Conservation (phyloP, 2,113 vertebrate species). For the Columbina picui region DNA sequence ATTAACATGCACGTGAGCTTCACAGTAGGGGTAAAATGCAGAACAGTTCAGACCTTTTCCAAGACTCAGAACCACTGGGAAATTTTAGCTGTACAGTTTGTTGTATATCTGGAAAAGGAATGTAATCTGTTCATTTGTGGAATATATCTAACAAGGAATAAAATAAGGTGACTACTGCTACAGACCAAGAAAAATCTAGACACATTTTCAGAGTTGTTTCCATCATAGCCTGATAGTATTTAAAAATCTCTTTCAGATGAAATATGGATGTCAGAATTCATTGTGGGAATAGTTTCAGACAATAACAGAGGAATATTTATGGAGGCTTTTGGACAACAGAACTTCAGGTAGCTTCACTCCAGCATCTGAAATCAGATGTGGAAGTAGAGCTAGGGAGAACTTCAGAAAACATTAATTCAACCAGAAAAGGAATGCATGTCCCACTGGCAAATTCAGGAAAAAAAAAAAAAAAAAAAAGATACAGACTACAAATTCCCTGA, state of each 20-base stretch:
- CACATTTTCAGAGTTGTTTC: neutral
- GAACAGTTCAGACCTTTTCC: neutral
- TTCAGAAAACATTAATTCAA: neutral
- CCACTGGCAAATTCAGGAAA: neutral
- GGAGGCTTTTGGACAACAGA: neutral
- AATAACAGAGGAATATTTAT: neutral
- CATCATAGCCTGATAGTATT: neutral
- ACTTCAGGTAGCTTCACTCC: neutral
- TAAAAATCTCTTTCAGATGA: neutral
- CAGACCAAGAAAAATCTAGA: neutral
- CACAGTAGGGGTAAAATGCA: neutral
- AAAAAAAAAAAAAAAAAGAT: neutral
- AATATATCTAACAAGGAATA: neutral
- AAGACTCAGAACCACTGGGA: rapidly evolving
- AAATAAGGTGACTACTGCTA: neutral
- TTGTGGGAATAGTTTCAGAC: neutral
- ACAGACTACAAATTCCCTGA: neutral
- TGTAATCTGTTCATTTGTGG: neutral
- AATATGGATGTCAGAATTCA: neutral
- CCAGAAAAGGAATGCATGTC: neutral
- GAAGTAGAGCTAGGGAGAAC: neutral
- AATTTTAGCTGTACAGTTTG: neutral
- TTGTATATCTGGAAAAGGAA: neutral
- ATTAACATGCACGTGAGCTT: neutral
- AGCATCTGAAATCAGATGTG: neutral